Evolutionary conservation across 2,888 invertebrate genomes (phyloP).

Genomic region (Lycocerus yunnanus): DNA sequence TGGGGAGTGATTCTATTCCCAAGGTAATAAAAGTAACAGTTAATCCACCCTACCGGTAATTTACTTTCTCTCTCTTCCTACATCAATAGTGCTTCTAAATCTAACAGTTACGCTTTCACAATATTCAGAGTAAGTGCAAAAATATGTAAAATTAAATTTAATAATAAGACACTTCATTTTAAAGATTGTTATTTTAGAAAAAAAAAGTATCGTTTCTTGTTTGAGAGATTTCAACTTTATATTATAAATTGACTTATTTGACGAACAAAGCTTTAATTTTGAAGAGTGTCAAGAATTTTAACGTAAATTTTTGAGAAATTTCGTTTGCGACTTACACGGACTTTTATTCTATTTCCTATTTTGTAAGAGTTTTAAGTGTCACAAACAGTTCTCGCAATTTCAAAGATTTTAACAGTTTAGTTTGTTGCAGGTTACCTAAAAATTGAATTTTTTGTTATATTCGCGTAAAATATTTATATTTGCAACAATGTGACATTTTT

Average conservation of each 20-base stretch:
- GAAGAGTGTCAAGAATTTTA: neutral
- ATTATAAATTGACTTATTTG: neutral
- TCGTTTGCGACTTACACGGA: neutral
- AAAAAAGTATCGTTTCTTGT: neutral
- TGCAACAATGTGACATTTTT: neutral
- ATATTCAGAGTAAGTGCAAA: neutral
- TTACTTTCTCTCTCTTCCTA: conserved; percentile 25
- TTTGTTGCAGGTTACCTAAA: neutral
- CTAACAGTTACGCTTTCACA: conserved; percentile 26
- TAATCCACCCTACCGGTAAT: conserved; percentile 32
- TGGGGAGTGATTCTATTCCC: conserved; percentile 27
- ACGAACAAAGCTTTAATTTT: neutral
- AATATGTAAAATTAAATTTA: neutral
- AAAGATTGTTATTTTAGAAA: neutral
- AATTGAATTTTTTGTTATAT: neutral
- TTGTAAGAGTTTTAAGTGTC: neutral
- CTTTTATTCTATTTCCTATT: neutral
- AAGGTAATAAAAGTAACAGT: conserved; percentile 31
- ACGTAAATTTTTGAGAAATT: neutral
- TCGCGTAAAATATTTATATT: neutral
- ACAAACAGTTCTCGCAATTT: neutral
- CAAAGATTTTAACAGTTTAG: neutral
- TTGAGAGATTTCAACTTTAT: neutral
- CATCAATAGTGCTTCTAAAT: conserved; percentile 11
- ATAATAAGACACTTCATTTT: neutral